Base-by-base conservation (phyloP, 1,140 invertebrate genomes). In the Orius insidiosus region DNA sequence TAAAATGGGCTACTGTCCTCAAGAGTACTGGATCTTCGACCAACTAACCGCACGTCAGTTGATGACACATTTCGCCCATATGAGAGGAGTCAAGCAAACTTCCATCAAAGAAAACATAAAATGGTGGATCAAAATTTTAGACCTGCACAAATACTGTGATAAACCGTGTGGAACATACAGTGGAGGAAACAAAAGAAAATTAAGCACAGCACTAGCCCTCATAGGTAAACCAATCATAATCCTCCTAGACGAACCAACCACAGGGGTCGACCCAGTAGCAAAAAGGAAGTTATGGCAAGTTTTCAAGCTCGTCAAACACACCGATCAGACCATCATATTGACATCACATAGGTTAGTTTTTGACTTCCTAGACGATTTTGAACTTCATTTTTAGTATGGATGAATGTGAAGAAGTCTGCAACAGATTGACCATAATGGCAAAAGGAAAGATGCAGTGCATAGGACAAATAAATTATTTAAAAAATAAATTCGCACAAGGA, bases 151-250 rank as follows among this genome's bases (percentile, higher is more conserved):
- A 14, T 52, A 54, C 38, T 40, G 45, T 33, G 30, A 55, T 46
- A 40, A 40, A 38, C 11, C 31, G 7, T 51, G 54, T 41, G 52
- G 52, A 13, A 45, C 18, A 7, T 58, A 58, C 33, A 93, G 86
- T 59, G 88, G 88, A 8, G 94, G 93, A 0, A 98, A 95, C 54
- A 95, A 93, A 60, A 71, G 93, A 36, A 95, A 97, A 62, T 64
- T 98, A 16, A 94, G 85, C 53, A 88, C 90, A 35, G 90, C 90
- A 0, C 76, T 98, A 40, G 83, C 93, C 5, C 76, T 95, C 52
- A 71, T 95, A 32, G 89, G 87, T 11, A 78, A 90, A 66, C 85
- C 88, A 3, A 71, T 80, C 7, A 69, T 96, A 10, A 71, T 95
- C 16, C 88, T 90, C 57, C 64, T 96, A 51, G 90, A 87, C 61